Percentiles rank a stretch among this genome's conserved stretches.
These are phyloP conservation scores for Bhutanitis thaidina DNA, from an alignment of 2,888 invertebrate species.

Conservation along the genomic window DNA sequence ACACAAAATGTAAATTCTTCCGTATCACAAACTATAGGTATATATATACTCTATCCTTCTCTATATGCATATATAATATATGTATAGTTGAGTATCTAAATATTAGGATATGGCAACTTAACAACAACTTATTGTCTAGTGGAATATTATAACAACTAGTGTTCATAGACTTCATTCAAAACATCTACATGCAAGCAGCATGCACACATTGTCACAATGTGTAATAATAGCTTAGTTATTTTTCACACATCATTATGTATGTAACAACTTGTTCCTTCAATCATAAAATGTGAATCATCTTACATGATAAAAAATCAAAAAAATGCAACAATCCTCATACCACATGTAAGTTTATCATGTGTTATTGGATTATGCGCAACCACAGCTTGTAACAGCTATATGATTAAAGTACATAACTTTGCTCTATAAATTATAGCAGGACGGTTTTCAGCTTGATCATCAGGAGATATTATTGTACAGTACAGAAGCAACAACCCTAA, in stretches of 20 bases:
- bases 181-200: not conserved
- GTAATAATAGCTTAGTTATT: not conserved
- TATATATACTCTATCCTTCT: slow-evolving; percentile 65
- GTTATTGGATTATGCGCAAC: not conserved
- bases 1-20: slow-evolving; percentile 74
- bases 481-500: slow-evolving; percentile 44
- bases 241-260: slow-evolving; percentile 28
- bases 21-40: slow-evolving; percentile 76
- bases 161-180: not conserved
- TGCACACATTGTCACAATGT: not conserved
- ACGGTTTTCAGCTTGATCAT: slow-evolving; percentile 55
- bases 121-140: slow-evolving; percentile 77
- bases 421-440: slow-evolving; percentile 55
- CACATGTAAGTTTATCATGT: no score
- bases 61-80: slow-evolving; percentile 62
- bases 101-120: slow-evolving; percentile 78
- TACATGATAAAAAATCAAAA: not conserved
- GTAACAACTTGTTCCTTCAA: no score
- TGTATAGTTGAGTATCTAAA: slow-evolving; percentile 75
- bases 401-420: slow-evolving; percentile 32
- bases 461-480: slow-evolving; percentile 33
- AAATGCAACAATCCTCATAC: no score
- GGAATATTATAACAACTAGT: slow-evolving; percentile 48
- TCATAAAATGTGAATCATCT: not conserved
- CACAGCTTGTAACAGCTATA: slow-evolving; percentile 22